Evolutionary conservation across 2,888 invertebrate genomes (phyloP), one percentile per base, ranked within the genome.

Genomic region (Drosophila silvestris): DNA sequence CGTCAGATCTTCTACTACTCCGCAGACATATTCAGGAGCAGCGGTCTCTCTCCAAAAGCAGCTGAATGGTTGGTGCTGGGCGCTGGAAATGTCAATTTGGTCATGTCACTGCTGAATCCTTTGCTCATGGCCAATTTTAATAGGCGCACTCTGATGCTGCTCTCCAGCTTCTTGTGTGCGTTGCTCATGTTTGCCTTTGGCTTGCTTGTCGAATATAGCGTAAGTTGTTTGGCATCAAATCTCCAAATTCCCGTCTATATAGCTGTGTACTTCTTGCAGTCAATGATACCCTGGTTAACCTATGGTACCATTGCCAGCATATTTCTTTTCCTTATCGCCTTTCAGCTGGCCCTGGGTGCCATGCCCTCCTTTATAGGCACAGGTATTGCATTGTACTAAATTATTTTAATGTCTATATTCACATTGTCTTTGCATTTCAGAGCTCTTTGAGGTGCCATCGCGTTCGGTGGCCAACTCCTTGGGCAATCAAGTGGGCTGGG

Each of bases 1-100:
- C 26, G 9, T 0, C 47, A 82, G 82, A 83, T 83, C n/a, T 83
- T 81, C 39, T 83, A 86, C 58, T 83, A 83, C 35, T 86, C 83
- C 7, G 83, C 63, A 14, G 70, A 59, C 52, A 71, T 86, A 30
- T 83, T 83, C 44, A 51, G 56, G n/a, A 61, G 52, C 26, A 70
- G 78, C 22, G 86, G 77, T 0, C 39, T 83, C 0, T 56, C 87
- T 0, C 9, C 70, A 1, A 35, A 50, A 33, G 41, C 67, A 26
- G 61, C 78, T 16, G 74, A 77, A 22, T 57, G 61, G 73, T 53
- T 83, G 37, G 81, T 63, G 22, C 63, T 86, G 1, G 65, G 61
- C 12, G 70, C 70, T 7, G 83, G 84, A 9, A 59, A 50, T 47
- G 53, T 83, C 7, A 83, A 81, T 35, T 60, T 86, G 32, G 22